Conservation (phyloP, 2,888 invertebrate species). For the Sesia apiformis region DNA sequence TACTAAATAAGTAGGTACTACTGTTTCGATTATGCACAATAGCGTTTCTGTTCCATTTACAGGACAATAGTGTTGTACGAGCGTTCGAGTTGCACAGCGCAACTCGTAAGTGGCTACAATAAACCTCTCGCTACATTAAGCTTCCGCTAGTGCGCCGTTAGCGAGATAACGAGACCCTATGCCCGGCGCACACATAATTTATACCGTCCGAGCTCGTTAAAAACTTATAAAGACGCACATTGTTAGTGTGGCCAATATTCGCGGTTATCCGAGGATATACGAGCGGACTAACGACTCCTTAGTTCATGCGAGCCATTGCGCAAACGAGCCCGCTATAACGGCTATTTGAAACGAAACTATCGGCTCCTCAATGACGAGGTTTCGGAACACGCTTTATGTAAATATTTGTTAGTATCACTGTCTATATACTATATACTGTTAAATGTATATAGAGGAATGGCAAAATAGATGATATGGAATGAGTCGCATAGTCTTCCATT, state of each 20-base stretch:
- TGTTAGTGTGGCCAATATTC: constrained; percentile 73
- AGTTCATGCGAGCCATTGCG: constrained; percentile 31
- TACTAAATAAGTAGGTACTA: constrained; percentile 1
- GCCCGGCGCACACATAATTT: constrained; percentile 70
- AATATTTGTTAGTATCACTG: too few relatives aligned
- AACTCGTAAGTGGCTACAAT: constrained; percentile 67
- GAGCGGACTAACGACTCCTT: constrained; percentile 58
- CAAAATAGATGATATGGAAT: too few relatives aligned
- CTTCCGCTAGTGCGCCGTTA: constrained; percentile 69
- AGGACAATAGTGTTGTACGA: constrained; percentile 6
- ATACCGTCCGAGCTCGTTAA: constrained; percentile 74
- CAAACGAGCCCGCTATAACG: constrained; percentile 33
- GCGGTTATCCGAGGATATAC: constrained; percentile 60
- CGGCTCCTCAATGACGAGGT: constrained; percentile 16
- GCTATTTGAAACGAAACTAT: constrained; percentile 24
- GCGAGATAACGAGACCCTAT: constrained; percentile 72
- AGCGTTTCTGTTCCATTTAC: neutral
- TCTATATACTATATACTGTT: too few relatives aligned
- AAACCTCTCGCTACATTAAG: constrained; percentile 73
- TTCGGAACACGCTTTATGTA: neutral
- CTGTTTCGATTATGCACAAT: constrained; percentile 2
- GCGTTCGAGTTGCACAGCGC: constrained; percentile 24
- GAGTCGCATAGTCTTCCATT: too few relatives aligned
- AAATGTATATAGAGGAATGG: too few relatives aligned
- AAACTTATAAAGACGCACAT: constrained; percentile 75